Conservation (phyloP, 2,888 invertebrate species). For the Oxycera nigricornis region DNA sequence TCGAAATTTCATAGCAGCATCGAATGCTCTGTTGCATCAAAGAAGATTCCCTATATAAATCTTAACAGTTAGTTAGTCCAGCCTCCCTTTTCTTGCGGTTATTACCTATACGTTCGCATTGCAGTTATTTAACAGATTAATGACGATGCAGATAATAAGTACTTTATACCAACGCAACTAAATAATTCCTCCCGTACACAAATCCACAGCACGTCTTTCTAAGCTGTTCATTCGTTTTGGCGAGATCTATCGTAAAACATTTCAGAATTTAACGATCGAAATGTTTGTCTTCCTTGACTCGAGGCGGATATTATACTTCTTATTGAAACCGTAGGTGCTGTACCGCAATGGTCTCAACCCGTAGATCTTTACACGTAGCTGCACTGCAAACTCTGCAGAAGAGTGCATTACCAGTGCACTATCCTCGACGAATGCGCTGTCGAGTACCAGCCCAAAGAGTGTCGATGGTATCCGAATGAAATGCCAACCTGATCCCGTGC, state of each 20-base stretch:
- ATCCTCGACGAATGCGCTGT: background rate
- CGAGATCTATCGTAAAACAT: conserved; percentile 39
- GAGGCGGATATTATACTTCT: conserved; percentile 29
- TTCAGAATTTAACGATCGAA: conserved; percentile 39
- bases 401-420: conserved; percentile 19
- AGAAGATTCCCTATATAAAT: too few species aligned
- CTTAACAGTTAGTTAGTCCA: too few species aligned
- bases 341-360: background rate
- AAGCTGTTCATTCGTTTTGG: conserved; percentile 24
- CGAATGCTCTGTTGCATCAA: too few species aligned
- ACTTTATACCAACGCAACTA: conserved; percentile 38
- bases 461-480: conserved; percentile 37
- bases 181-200: conserved; percentile 32
- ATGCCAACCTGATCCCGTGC: conserved; percentile 41
- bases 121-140: conserved; percentile 40
- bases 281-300: conserved; percentile 38
- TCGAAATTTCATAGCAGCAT: too few species aligned
- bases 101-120: conserved; percentile 3
- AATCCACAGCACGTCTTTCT: background rate
- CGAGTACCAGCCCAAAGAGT: conserved; percentile 7
- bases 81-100: background rate
- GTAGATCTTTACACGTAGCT: background rate
- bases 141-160: conserved; percentile 41
- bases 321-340: conserved; percentile 13
- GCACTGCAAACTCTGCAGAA: background rate